phyloP scores from a whole-genome alignment of 2,797 vertebrate species.

The Tachyglossus aculeatus region DNA sequence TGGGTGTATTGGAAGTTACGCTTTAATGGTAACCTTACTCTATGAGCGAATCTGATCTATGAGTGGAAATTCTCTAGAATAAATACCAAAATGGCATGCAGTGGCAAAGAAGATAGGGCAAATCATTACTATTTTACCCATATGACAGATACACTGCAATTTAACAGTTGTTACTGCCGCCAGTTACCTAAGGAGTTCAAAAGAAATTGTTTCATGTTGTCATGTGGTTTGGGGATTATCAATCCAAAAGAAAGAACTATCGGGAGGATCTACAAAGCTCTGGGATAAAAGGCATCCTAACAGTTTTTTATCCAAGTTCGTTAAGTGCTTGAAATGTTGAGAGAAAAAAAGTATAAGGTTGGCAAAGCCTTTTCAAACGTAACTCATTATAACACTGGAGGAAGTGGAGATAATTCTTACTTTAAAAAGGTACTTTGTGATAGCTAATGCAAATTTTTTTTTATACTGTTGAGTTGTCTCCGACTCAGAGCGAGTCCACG shows the following conservation, averaged over 20 bases:
- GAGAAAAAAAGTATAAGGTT: no score
- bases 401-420: no score
- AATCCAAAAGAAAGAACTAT: conserved; percentile 3
- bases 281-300: conserved; percentile 44
- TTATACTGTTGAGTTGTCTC: no score
- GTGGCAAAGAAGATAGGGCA: conserved; percentile 47
- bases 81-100: conserved; percentile 45
- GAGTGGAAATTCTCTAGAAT: conserved; percentile 44
- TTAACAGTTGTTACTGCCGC: conserved; percentile 44
- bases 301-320: no score
- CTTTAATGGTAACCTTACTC: no score
- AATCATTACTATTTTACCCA: conserved; percentile 33
- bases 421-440: no score
- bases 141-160: conserved; percentile 39
- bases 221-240: conserved; percentile 38
- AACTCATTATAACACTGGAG: no score
- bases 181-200: conserved; percentile 49
- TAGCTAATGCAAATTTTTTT: no score
- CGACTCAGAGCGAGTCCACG: no score
- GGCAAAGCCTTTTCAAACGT: no score
- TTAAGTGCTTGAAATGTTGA: no score
- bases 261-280: conserved; percentile 10
- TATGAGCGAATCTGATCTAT: conserved; percentile 22
- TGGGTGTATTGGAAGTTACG: no score
- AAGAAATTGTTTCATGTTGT: conserved; percentile 32